Conservation (phyloP, 2,797 vertebrate species). For the Sebastiscus tertius region DNA sequence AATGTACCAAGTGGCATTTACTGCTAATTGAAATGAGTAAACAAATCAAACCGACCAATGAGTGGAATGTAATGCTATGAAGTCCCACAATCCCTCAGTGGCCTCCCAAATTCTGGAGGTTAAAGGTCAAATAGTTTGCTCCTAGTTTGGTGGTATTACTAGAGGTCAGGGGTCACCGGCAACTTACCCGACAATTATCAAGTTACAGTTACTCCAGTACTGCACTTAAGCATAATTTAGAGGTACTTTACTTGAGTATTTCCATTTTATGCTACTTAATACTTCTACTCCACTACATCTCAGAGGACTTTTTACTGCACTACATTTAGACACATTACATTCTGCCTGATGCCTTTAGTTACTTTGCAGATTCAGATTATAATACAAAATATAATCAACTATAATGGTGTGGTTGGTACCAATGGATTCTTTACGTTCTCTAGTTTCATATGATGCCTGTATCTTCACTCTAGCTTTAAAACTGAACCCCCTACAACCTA, state of each 20-base stretch:
- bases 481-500: too few relatives aligned
- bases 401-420: too few relatives aligned
- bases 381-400: not conserved
- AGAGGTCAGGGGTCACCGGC: conserved; percentile 48
- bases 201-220: not conserved
- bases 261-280: not conserved
- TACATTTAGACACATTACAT: not conserved
- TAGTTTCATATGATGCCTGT: too few relatives aligned
- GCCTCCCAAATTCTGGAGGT: conserved; percentile 64
- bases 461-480: too few relatives aligned
- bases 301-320: not conserved
- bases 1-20: conserved; percentile 30
- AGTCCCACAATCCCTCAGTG: conserved; percentile 64
- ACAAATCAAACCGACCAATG: conserved; percentile 62
- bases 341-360: not conserved
- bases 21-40: conserved; percentile 59
- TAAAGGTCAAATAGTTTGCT: conserved; percentile 72
- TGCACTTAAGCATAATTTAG: not conserved
- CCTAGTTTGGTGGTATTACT: conserved; percentile 44
- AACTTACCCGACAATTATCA: not conserved
- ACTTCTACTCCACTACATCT: not conserved
- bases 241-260: not conserved
- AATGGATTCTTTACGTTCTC: too few relatives aligned
- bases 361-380: not conserved
- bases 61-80: conserved; percentile 56